Conservation (phyloP, 2,888 invertebrate species). For the Stenotaenia linearis region DNA sequence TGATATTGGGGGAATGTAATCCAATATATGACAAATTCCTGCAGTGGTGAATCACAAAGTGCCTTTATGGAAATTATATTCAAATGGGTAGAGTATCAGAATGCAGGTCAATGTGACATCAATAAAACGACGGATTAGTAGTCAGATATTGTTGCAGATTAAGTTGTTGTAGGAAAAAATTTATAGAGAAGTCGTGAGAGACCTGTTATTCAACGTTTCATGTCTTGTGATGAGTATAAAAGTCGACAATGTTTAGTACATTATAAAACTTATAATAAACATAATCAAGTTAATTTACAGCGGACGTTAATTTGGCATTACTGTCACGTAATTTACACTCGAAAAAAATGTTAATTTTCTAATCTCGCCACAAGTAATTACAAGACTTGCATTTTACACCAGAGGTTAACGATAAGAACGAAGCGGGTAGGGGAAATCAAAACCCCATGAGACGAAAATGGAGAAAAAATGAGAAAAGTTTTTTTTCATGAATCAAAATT, state of each 20-base stretch:
- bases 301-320: background rate
- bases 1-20: background rate
- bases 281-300: background rate
- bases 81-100: background rate
- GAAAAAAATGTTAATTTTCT: constrained; percentile 6
- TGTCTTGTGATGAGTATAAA: background rate
- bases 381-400: background rate
- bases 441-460: background rate
- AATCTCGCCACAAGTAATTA: background rate
- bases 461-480: background rate
- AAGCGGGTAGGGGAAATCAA: background rate
- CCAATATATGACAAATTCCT: constrained; percentile 8
- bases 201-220: background rate
- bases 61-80: constrained; percentile 11
- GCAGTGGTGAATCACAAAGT: background rate
- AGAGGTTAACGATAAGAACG: background rate
- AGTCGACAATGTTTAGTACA: background rate
- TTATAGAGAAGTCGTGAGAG: background rate
- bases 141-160: background rate
- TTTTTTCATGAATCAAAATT: background rate
- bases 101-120: constrained; percentile 21
- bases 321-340: background rate
- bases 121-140: constrained; percentile 8
- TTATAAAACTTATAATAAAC: background rate
- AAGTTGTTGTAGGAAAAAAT: background rate